Base-by-base conservation (phyloP, 2,113 vertebrate species). In the Bos javanicus region DNA sequence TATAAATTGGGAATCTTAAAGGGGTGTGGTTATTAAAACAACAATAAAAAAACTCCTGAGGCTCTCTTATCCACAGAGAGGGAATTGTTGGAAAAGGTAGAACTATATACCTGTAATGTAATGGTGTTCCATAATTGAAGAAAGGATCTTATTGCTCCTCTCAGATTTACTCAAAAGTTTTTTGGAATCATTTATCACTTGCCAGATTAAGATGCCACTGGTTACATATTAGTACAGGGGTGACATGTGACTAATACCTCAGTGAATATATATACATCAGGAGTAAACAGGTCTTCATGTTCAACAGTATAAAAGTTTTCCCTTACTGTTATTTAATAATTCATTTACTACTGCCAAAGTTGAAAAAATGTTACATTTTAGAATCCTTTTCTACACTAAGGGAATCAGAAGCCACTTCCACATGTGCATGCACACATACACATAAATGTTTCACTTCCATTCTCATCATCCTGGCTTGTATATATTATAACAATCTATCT, bases 401-500 rank as follows among this genome's bases (percentile, higher is more conserved):
- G 25, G 10, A 52, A 28, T 14, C 30, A n/a, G 84, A 78, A 93
- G 8, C 21, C 39, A 86, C 7, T 11, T 5, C 33, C 23, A 91
- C 23, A 52, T 16, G 17, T 52, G 28, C 26, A 36, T 33, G 33
- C 30, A 54, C 30, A 96, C 46, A 28, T 17, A 52, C 10, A 59
- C 10, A 76, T 3, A 82, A 26, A 64, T 17, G 39, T n/a, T 26
- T 6, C 30, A 57, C 5, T 30, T n/a, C 17, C 78, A 78, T 21
- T 78, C 81, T 1, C 6, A 54, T 97, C 48, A 52, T 92, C 94
- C 54, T 95, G 62, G 60, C 67, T 93, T 57, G 64, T 81, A 57
- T 96, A 88, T 97, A 98, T 39, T 97, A 67, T n/a, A 96, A 36
- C 6, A 71, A 94, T 90, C 83, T 52, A 23, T 54, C 30, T 60